These are phyloP conservation scores for Schizotus pectinicornis DNA, from an alignment of 2,888 invertebrate species.

Conservation along the genomic window DNA sequence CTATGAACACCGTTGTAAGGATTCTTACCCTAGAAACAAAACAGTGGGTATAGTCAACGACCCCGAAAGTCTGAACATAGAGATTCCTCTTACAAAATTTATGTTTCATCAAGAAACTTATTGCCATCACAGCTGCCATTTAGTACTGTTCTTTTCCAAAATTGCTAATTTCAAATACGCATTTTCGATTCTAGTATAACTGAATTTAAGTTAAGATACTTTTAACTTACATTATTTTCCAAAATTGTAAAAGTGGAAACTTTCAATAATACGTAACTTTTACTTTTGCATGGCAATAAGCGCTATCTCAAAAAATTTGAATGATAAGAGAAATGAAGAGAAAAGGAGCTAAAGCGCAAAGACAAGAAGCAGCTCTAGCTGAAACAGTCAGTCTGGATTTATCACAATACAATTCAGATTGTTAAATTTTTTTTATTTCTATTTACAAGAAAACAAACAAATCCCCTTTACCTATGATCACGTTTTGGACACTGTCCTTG, in stretches of 20 bases:
- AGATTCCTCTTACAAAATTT: too few species aligned
- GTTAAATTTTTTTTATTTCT: conserved; percentile 12
- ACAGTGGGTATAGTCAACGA: conserved; percentile 27
- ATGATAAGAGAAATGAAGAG: conserved; percentile 4
- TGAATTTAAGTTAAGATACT: too few species aligned
- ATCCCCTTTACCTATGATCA: conserved; percentile 44
- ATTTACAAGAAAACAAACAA: conserved; percentile 37
- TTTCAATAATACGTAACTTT: too few species aligned
- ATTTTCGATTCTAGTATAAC: too few species aligned
- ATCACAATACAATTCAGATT: conserved; percentile 21
- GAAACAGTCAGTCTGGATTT: conserved; percentile 44
- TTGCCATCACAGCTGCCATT: too few species aligned
- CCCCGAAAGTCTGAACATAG: background rate
- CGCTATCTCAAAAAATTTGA: background rate
- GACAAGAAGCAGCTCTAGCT: conserved; percentile 18
- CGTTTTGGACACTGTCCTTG: conserved; percentile 50
- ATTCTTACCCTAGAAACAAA: conserved; percentile 78
- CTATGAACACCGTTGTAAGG: conserved; percentile 81
- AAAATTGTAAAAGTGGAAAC: too few species aligned
- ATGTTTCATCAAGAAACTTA: too few species aligned
- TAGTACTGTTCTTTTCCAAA: background rate
- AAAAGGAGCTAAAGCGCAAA: conserved; percentile 10
- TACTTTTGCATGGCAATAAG: too few species aligned
- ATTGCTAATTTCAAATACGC: background rate
- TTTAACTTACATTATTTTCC: too few species aligned